Base-by-base conservation (phyloP, 64 coral and sea anemone species). In the Porites lutea region DNA sequence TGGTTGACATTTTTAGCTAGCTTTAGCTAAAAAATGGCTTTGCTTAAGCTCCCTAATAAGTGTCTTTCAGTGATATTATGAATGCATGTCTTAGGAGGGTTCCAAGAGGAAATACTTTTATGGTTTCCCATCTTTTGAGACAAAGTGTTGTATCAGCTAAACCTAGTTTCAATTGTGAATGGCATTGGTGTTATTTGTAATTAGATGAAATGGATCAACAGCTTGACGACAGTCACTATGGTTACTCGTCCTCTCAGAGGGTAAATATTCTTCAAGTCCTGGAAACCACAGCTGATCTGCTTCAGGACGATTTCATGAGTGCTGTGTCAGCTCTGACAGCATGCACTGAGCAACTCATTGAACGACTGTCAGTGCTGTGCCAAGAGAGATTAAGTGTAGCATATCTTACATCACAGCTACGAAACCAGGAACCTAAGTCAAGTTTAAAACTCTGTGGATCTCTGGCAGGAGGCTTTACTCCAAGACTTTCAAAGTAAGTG, bases 151-250 rank as follows among this genome's bases (percentile, higher is more conserved):
- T n/a, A n/a, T n/a, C n/a, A n/a, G n/a, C n/a, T n/a, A n/a, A n/a
- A n/a, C n/a, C n/a, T n/a, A n/a, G n/a, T n/a, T n/a, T n/a, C n/a
- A n/a, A n/a, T n/a, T n/a, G n/a, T n/a, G n/a, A n/a, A n/a, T n/a
- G n/a, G n/a, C n/a, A n/a, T n/a, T n/a, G n/a, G n/a, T n/a, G n/a
- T 44, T 59, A 4, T 61, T 55, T 37, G 3, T 52, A 12, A 51
- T n/a, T 71, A 91, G 89, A 91, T 91, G 89, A 91, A 82, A 83
- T 91, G 68, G 89, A 91, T 51, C 45, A 59, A 2, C 65, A 82
- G 72, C 77, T 83, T 58, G 63, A 69, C 43, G 44, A 71, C 2
- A 79, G 84, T 13, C 62, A 91, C 20, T 71, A 15, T 65, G 61
- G 62, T 9, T 90, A 81, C 13, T 82, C 79, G 20, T 75, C 71